Evolutionary conservation across 2,797 vertebrate genomes (phyloP), one percentile per base, ranked within the genome.

Genomic region (Podarcis lilfordi): DNA sequence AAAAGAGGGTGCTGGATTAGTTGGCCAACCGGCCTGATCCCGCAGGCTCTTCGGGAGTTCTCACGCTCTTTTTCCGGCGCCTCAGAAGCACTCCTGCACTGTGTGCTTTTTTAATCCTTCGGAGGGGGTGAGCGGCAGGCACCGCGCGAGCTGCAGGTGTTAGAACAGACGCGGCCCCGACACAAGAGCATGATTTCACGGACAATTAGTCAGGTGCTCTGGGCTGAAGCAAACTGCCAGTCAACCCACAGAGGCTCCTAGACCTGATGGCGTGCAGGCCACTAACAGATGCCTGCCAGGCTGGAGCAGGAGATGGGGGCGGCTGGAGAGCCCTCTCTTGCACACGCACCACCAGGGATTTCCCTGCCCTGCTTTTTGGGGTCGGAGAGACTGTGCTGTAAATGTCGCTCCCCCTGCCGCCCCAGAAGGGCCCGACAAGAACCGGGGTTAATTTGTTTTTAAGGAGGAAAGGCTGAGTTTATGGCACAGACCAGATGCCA

Each of bases 121-220:
- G 0, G 3, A 5, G 0, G 9, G 1, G 21, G 78, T 32, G 90
- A 80, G 59, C 72, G 0, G 55, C 3, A 3, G 27, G 72, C 72
- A 8, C 35, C 0, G 76, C 1, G 0, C 0, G 0, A 0, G 19
- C 10, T 0, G 15, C n/a, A 78, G 92, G 92, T 88, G 89, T 74
- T 17, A 7, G 72, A 89, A 82, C 71, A n/a, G 21, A 25, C 0
- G 0, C 5, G 0, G 35, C 5, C 21, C 85, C 93, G 11, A 1
- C 2, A 10, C 72, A 88, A 66, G 93, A 77, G 92, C 84, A 75
- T 0, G 29, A 93, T 85, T 89, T 93, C 90, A 88, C 17, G 35
- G 90, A 40, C 93, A 91, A 93, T 95, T 94, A 92, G 92, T 45
- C 37, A 15, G 91, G 94, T 93, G 94, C 93, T 94, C 93, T 90